Percentiles rank a stretch among this genome's conserved stretches.
phyloP scores from a whole-genome alignment of 1,140 invertebrate species.

The Ips nitidus region DNA sequence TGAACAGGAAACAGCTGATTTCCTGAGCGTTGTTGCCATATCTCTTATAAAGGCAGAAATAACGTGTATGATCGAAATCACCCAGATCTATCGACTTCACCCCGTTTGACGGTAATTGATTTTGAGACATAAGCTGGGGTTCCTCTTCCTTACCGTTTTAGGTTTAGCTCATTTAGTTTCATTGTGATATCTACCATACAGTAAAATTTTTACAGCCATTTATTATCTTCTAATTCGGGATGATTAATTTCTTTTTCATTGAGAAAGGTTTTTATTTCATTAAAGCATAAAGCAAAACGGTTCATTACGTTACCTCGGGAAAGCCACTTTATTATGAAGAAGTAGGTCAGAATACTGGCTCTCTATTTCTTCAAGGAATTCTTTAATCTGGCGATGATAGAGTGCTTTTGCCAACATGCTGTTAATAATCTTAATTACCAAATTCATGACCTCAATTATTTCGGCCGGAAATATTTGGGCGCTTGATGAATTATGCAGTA shows the following conservation, averaged over 20 bases:
- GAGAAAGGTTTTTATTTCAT: conserved; percentile 1
- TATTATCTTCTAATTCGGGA: conserved; percentile 44
- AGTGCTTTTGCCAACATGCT: conserved; percentile 43
- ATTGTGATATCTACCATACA: conserved; percentile 46
- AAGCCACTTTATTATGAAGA: conserved; percentile 44
- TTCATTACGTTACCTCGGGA: conserved; percentile 43
- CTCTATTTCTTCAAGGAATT: conserved; percentile 41
- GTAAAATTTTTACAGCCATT: conserved; percentile 48
- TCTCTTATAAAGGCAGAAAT: no score
- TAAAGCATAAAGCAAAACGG: conserved; percentile 16
- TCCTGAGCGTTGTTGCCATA: no score
- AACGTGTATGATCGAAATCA: no score
- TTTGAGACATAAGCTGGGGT: conserved; percentile 37
- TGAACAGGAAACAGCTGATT: no score
- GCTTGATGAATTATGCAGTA: conserved; percentile 47
- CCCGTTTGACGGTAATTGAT: no score
- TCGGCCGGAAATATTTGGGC: conserved; percentile 44
- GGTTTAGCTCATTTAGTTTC: conserved; percentile 47
- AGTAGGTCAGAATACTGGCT: conserved; percentile 43
- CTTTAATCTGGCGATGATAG: conserved; percentile 27
- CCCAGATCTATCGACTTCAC: no score
- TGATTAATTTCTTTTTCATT: conserved; percentile 31
- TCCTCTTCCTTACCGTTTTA: conserved; percentile 46
- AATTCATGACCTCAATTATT: conserved; percentile 29
- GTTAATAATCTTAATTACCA: conserved; percentile 35